Conservation (phyloP, 2,797 vertebrate species). For the Mallotus villosus region DNA sequence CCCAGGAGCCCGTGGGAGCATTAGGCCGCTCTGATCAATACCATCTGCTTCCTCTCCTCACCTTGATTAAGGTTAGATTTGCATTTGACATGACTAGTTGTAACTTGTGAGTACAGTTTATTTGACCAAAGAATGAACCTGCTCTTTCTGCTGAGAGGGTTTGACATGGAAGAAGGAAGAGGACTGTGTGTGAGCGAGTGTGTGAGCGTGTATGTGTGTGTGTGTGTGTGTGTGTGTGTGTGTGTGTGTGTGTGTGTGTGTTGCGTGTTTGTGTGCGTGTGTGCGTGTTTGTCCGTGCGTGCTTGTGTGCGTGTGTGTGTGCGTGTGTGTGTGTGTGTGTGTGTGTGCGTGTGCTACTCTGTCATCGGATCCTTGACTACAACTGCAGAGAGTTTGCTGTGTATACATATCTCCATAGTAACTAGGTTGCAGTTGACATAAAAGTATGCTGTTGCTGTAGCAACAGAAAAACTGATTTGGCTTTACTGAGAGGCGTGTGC, state of each 20-base stretch:
- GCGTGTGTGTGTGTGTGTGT: constrained; percentile 19
- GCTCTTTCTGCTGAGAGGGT: constrained; percentile 54
- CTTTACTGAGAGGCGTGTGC: constrained; percentile 56
- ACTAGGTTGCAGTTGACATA: constrained; percentile 92
- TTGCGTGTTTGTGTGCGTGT: constrained; percentile 45
- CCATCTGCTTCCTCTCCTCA: constrained; percentile 41
- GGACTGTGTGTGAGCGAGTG: constrained; percentile 1
- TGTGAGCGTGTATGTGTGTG: constrained; percentile 6
- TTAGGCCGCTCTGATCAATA: constrained; percentile 56
- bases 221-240: constrained; percentile 23
- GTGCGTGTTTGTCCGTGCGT: constrained; percentile 27
- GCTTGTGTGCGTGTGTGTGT: constrained; percentile 21
- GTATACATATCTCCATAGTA: constrained; percentile 93
- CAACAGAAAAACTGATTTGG: constrained; percentile 93
- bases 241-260: constrained; percentile 22
- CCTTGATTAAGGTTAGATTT: constrained; percentile 46
- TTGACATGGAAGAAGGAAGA: constrained; percentile 37
- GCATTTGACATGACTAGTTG: not conserved
- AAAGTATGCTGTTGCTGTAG: constrained; percentile 96
- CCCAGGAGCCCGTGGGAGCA: constrained; percentile 44
- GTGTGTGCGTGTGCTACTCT: constrained; percentile 71
- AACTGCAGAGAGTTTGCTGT: constrained; percentile 86
- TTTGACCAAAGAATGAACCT: constrained; percentile 27
- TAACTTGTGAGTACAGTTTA: constrained; percentile 17
- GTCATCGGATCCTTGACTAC: constrained; percentile 91